Percentiles rank a stretch among this genome's conserved stretches.
These are phyloP conservation scores for Trematomus loennbergii DNA, from an alignment of 2,113 vertebrate genomes.

Conservation along the genomic window DNA sequence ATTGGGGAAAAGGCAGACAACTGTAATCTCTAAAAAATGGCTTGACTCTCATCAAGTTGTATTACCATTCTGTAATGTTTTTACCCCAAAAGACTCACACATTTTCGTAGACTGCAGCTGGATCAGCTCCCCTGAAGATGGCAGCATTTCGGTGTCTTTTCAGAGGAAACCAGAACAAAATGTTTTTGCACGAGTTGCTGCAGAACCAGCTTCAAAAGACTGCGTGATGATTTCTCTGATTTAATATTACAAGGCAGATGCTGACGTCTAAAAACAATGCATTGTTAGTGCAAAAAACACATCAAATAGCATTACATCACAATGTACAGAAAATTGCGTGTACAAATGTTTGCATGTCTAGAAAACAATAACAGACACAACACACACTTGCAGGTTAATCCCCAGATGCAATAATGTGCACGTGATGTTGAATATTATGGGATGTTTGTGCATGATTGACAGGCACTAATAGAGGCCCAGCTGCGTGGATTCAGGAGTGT, in stretches of 20 bases:
- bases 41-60: too few species aligned
- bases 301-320: too few species aligned
- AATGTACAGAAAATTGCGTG: too few species aligned
- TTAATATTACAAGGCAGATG: background rate
- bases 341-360: too few species aligned
- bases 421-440: too few species aligned
- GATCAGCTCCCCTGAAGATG: constrained; percentile 47
- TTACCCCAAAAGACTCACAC: background rate
- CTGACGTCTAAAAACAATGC: background rate
- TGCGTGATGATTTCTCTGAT: background rate
- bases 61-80: background rate
- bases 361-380: background rate
- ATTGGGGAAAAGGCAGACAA: too few species aligned
- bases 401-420: background rate
- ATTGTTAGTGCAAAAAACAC: background rate
- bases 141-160: constrained; percentile 57
- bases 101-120: constrained; percentile 19
- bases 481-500: background rate
- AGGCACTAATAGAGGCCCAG: background rate
- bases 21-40: too few species aligned
- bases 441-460: background rate
- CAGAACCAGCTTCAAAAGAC: background rate
- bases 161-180: background rate
- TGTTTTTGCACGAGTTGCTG: constrained; percentile 8
- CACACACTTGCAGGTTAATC: background rate